Evolutionary conservation across 1,140 invertebrate genomes (phyloP).

Genomic region (Spodoptera litura): DNA sequence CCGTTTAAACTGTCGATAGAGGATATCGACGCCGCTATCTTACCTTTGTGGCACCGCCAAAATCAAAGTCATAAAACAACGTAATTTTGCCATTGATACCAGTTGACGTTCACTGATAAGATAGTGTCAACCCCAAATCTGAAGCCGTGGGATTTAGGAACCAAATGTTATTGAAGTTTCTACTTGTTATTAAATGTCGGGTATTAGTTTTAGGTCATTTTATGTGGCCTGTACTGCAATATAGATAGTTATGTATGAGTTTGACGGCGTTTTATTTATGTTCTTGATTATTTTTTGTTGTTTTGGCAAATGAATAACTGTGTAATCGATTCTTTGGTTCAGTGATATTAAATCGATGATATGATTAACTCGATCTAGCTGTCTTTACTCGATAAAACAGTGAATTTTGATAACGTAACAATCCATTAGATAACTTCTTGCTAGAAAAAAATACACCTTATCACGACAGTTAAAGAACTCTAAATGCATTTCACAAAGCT

Average conservation of each 20-base stretch:
- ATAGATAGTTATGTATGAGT: constrained; percentile 26
- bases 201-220: constrained; percentile 24
- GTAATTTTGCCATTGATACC: constrained; percentile 80
- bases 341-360: too few species aligned
- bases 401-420: too few species aligned
- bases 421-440: too few species aligned
- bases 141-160: constrained; percentile 80
- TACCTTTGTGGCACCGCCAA: constrained; percentile 78
- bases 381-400: too few species aligned
- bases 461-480: too few species aligned
- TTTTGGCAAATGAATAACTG: too few species aligned
- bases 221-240: constrained; percentile 21
- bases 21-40: constrained; percentile 58
- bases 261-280: neutral
- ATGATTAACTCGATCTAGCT: too few species aligned
- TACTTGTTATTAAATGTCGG: constrained; percentile 37
- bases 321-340: too few species aligned
- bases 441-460: too few species aligned
- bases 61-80: constrained; percentile 85
- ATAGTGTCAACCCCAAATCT: constrained; percentile 79
- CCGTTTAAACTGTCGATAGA: constrained; percentile 75
- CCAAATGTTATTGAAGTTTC: constrained; percentile 72
- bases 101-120: constrained; percentile 63
- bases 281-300: neutral
- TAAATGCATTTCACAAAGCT: too few species aligned